Evolutionary conservation across 35 echinoderm and acorn worm genomes (phyloP).

Genomic region (Apostichopus californicus): DNA sequence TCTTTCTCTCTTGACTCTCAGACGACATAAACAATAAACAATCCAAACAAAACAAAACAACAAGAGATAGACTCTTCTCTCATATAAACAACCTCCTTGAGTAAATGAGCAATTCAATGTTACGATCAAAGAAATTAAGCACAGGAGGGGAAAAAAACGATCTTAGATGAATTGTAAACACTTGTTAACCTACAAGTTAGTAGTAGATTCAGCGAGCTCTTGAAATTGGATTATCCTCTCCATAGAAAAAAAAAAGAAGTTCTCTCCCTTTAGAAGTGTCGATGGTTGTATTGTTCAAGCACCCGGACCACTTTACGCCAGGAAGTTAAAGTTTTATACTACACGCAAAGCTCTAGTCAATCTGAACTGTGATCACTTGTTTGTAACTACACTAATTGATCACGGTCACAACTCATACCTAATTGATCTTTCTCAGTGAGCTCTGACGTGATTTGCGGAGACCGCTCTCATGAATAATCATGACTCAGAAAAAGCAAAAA

Average conservation of each 20-base stretch:
- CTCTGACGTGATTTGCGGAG: not conserved
- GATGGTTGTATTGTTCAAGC: constrained; percentile 45
- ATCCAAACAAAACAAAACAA: not conserved
- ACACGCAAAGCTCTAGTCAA: constrained; percentile 6
- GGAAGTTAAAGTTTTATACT: constrained; percentile 36
- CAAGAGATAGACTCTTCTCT: not conserved
- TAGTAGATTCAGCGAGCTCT: not conserved
- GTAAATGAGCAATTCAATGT: not conserved
- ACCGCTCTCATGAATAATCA: constrained; percentile 10
- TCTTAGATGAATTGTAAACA: constrained; percentile 36
- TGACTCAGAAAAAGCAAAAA: too few relatives aligned
- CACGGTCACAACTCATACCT: constrained; percentile 29
- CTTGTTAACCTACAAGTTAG: not conserved
- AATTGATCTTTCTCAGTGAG: constrained; percentile 16
- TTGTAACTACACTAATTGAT: constrained; percentile 28
- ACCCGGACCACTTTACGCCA: constrained; percentile 27
- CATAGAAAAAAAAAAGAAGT: not conserved
- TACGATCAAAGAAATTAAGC: not conserved
- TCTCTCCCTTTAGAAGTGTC: constrained; percentile 19
- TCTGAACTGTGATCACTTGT: constrained; percentile 2
- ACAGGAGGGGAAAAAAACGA: not conserved
- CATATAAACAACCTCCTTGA: not conserved
- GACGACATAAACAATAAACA: not conserved
- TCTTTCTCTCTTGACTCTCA: too few relatives aligned
- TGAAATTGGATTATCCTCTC: constrained; percentile 45